These are phyloP conservation scores for Lethocerus indicus DNA, from an alignment of 1,140 invertebrate genomes.

Conservation along the genomic window DNA sequence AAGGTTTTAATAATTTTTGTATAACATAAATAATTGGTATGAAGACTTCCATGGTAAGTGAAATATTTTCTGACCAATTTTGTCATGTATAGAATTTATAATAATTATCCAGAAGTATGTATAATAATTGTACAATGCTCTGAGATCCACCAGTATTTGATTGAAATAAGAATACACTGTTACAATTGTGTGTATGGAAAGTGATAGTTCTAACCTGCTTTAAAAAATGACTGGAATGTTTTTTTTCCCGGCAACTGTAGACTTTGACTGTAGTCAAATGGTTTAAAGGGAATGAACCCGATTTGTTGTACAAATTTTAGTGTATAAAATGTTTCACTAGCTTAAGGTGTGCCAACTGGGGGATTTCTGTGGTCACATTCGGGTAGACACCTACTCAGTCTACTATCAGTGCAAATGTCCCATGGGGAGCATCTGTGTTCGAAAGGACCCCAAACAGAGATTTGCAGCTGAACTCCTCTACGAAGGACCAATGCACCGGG, in stretches of 20 bases:
- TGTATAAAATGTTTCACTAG: slow-evolving; percentile 19
- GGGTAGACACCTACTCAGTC: slow-evolving; percentile 32
- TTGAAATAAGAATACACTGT: background rate
- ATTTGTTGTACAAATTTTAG: slow-evolving; percentile 13
- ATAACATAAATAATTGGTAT: too few species aligned
- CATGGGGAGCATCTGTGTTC: slow-evolving; percentile 34
- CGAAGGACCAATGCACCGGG: slow-evolving; percentile 32
- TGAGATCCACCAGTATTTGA: background rate
- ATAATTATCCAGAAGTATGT: background rate
- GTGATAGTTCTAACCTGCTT: too few species aligned
- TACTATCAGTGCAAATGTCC: slow-evolving; percentile 45
- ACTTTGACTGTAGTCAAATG: too few species aligned
- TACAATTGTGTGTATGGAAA: too few species aligned
- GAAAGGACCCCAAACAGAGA: slow-evolving; percentile 24
- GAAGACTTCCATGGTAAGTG: background rate
- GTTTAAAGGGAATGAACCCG: slow-evolving; percentile 19
- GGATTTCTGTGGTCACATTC: slow-evolving; percentile 31
- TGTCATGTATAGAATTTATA: background rate
- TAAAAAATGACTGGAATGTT: slow-evolving; percentile 1
- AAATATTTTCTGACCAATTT: background rate
- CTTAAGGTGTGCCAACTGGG: slow-evolving; percentile 25
- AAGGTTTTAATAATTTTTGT: too few species aligned
- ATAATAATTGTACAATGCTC: background rate
- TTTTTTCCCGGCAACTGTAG: too few species aligned
- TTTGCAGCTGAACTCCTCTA: slow-evolving; percentile 37